Evolutionary conservation across 35 echinoderm and acorn worm genomes (phyloP).

Genomic region (Ophioderma brevispina): DNA sequence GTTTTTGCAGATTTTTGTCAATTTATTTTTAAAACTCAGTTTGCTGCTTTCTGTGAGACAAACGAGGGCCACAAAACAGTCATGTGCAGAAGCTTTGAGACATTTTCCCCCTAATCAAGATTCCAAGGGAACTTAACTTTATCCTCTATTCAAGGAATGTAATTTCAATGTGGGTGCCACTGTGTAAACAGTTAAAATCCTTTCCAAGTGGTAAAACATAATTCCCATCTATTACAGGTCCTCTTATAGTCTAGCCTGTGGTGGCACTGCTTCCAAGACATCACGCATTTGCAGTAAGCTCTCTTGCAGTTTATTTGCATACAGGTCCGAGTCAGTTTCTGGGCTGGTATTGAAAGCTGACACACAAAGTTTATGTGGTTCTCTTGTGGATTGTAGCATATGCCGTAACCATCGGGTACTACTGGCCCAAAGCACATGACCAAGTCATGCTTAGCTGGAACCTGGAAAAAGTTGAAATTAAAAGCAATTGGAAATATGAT

Average conservation of each 20-base stretch:
- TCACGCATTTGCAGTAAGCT: slow-evolving; percentile 76
- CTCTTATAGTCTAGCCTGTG: slow-evolving; percentile 53
- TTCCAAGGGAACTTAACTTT: too few species aligned
- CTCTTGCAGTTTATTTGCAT: slow-evolving; percentile 34
- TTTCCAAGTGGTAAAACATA: not conserved
- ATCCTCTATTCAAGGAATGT: too few species aligned
- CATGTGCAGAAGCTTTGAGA: too few species aligned
- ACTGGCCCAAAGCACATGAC: slow-evolving; percentile 87
- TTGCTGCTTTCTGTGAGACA: too few species aligned
- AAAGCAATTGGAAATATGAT: not conserved
- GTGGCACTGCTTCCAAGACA: slow-evolving; percentile 52
- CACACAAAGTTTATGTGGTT: slow-evolving; percentile 86
- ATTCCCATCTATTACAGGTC: too few species aligned
- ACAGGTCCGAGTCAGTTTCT: slow-evolving; percentile 68
- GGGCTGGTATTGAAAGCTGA: slow-evolving; percentile 79
- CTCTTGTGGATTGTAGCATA: slow-evolving; percentile 84
- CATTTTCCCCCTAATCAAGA: too few species aligned
- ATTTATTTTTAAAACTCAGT: too few species aligned
- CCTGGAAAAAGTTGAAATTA: slow-evolving; percentile 63
- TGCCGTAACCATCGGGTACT: slow-evolving; percentile 80
- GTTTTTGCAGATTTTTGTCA: too few species aligned
- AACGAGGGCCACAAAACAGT: too few species aligned
- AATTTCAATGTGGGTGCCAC: too few species aligned
- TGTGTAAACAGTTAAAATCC: too few species aligned
- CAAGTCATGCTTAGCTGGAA: slow-evolving; percentile 81